Evolutionary conservation across 1,140 invertebrate genomes (phyloP), one percentile per base, ranked within the genome.

Genomic region (Zaprionus tsacasi): DNA sequence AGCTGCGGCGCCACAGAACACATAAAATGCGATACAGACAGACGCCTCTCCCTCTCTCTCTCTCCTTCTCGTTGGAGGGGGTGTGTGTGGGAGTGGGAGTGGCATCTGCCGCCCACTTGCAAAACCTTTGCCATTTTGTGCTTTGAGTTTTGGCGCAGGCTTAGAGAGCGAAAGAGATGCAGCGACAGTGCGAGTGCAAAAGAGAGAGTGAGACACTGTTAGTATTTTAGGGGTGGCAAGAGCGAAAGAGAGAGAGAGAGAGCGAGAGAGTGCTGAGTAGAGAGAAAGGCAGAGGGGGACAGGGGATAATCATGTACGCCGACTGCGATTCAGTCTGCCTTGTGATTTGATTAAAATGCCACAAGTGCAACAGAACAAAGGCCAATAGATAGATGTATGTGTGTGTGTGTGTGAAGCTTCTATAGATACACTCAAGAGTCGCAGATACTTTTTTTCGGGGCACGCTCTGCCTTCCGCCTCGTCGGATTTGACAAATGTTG

Each of bases 341-440:
- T 30, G 59, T 83, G 85, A 88, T 88, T 88, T 89, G 85, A 88
- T 88, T 89, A 88, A 82, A 85, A 88, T 74, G 79, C 81, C 78
- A 79, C 85, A 69, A 65, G 86, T 73, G 75, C 81, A 67, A 17
- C 50, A 54, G 30, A 68, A 88, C 81, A 88, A 88, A 81, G 67
- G 60, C 57, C 59, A 60, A 69, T 52, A 72, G 78, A 60, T 61
- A 74, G 80, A 17, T 59, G 40, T 5, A 45, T 30, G 57, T 50
- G 45, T 50, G n/a, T 15, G 40, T 15, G 7, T 40, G 13, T n/a
- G 38, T 40, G 21, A 21, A 21, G 21, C 21, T 21, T 21, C 21
- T 21, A 21, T n/a, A 43, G 40, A 15, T 8, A 8, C n/a, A 6
- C n/a, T 45, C 40, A 45, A 45, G 40, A 45, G 40, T 45, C 40